A percentile compares a stretch with the other conserved stretches of the same genome.
These are phyloP conservation scores for Notothenia coriiceps DNA, from an alignment of 2,113 vertebrate genomes.

Conservation along the genomic window DNA sequence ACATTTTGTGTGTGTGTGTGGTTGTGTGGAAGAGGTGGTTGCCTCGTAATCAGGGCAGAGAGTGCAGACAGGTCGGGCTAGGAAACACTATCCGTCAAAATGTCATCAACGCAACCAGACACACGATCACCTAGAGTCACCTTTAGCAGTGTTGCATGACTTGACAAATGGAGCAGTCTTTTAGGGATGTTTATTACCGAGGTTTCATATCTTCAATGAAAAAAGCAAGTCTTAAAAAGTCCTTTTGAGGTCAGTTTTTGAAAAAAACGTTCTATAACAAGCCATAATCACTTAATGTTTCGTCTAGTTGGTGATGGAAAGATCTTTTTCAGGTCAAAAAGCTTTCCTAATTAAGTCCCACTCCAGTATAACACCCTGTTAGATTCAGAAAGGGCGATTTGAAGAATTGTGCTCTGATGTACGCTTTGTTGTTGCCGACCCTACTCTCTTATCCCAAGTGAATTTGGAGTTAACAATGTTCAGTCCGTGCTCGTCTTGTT, in stretches of 20 bases:
- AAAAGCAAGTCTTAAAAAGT: not conserved
- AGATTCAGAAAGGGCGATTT: conserved; percentile 22
- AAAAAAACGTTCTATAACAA: conserved; percentile 7
- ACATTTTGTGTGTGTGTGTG: not conserved
- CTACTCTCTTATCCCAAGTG: conserved; percentile 36
- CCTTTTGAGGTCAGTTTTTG: not conserved
- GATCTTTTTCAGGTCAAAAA: conserved; percentile 40
- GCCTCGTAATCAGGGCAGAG: conserved; percentile 38
- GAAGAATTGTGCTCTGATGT: conserved; percentile 27
- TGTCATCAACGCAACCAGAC: conserved; percentile 26
- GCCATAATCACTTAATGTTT: not conserved
- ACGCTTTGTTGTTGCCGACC: conserved; percentile 39
- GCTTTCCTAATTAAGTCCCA: conserved; percentile 51
- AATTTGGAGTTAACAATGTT: conserved; percentile 37
- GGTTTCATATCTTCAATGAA: conserved; percentile 14
- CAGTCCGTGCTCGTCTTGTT: conserved; percentile 10
- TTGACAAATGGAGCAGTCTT: conserved; percentile 28
- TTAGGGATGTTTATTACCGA: conserved; percentile 27
- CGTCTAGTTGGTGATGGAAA: not conserved
- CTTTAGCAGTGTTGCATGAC: conserved; percentile 2
- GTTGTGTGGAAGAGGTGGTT: conserved; percentile 39
- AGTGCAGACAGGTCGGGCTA: conserved; percentile 14
- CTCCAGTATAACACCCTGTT: conserved; percentile 18
- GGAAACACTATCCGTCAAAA: conserved; percentile 43
- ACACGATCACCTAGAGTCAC: conserved; percentile 31